These are phyloP conservation scores for Pitta sordida DNA, from an alignment of 2,113 vertebrate genomes.

Conservation along the genomic window DNA sequence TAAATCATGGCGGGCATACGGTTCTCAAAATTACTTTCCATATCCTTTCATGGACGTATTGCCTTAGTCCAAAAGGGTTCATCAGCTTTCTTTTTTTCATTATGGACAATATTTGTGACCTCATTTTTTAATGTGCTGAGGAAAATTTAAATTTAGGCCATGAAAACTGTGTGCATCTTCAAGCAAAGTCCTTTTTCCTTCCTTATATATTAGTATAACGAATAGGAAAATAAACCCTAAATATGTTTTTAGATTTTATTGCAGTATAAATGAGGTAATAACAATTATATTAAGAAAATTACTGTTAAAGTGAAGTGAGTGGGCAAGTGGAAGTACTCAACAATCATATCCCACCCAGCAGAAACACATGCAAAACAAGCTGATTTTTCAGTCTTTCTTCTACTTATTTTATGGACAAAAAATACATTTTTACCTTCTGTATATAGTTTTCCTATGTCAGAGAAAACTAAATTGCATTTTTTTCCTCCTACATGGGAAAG, in stretches of 20 bases:
- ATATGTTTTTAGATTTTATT: background rate
- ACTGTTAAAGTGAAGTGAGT: background rate
- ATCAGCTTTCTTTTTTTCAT: background rate
- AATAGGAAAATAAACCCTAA: background rate
- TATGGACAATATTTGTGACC: background rate
- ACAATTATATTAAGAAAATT: background rate
- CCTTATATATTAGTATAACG: background rate
- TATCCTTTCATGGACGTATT: background rate
- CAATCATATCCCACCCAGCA: accelerated
- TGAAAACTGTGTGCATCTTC: background rate
- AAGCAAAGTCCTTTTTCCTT: background rate
- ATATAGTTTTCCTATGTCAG: background rate
- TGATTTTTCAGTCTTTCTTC: background rate
- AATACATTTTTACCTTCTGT: background rate
- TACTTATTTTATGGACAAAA: background rate
- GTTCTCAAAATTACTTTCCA: background rate
- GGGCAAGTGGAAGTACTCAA: background rate
- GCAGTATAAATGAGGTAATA: background rate
- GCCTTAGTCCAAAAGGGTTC: background rate
- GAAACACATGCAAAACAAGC: background rate
- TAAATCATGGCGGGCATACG: background rate
- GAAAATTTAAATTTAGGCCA: background rate
- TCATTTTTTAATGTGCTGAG: background rate
- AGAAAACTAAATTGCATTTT: background rate
- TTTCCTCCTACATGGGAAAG: background rate